Evolutionary conservation across 1,140 invertebrate species (phyloP).

Genomic region (Heliconius hermathena): DNA sequence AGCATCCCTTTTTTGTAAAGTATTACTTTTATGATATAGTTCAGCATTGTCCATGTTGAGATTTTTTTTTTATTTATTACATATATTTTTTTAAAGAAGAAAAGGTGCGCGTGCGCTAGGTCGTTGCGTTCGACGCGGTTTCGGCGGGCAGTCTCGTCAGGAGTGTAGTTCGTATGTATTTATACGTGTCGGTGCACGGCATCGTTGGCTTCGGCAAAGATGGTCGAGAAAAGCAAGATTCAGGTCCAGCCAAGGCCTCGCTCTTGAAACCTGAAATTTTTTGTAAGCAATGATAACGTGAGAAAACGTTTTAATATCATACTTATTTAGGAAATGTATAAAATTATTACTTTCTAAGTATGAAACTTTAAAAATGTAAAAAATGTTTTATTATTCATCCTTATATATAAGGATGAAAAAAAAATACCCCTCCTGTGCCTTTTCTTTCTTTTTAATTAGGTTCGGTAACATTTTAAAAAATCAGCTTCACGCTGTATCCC

Average conservation of each 20-base stretch:
- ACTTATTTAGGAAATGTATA: too few species aligned
- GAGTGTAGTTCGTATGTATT: slow-evolving; percentile 60
- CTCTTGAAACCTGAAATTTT: slow-evolving; percentile 38
- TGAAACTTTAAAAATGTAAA: too few species aligned
- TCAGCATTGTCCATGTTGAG: slow-evolving; percentile 84
- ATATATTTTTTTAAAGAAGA: slow-evolving; percentile 34
- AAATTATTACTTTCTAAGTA: too few species aligned
- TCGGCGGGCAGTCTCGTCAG: slow-evolving; percentile 56
- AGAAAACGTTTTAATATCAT: neutral
- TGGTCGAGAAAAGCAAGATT: slow-evolving; percentile 34
- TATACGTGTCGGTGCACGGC: slow-evolving; percentile 57
- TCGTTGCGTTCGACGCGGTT: slow-evolving; percentile 59
- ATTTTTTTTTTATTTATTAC: slow-evolving; percentile 6
- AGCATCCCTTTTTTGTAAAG: slow-evolving; percentile 86
- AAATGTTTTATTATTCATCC: too few species aligned
- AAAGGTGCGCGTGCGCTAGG: slow-evolving; percentile 51
- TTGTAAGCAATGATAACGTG: neutral
- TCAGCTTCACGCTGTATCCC: too few species aligned
- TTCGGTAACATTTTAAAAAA: too few species aligned
- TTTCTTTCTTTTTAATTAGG: too few species aligned
- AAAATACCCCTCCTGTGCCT: too few species aligned
- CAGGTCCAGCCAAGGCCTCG: slow-evolving; percentile 18
- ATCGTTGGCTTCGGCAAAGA: slow-evolving; percentile 44
- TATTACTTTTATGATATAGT: slow-evolving; percentile 85
- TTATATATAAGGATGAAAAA: too few species aligned